These are phyloP conservation scores for Thunnus thynnus DNA, from an alignment of 2,113 vertebrate species.

Conservation along the genomic window DNA sequence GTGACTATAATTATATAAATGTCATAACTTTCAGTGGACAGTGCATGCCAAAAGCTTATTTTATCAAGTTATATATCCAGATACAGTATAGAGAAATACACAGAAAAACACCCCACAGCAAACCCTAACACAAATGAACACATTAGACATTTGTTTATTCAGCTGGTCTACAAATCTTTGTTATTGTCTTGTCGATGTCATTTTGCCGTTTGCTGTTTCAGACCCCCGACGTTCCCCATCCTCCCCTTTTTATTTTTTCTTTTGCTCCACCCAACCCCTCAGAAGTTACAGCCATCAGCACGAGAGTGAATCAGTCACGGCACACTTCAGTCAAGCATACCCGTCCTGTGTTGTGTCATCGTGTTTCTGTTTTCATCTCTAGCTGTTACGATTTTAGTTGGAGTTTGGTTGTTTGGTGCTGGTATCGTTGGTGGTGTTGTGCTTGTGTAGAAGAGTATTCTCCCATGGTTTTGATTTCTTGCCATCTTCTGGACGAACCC, in stretches of 20 bases:
- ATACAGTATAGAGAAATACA: not conserved
- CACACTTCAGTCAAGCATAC: conserved; percentile 69
- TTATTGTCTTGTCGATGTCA: conserved; percentile 77
- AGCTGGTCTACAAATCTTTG: conserved; percentile 64
- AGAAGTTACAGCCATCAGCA: conserved; percentile 74
- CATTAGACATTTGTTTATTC: conserved; percentile 35
- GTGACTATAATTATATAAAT: not conserved
- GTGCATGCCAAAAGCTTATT: conserved; percentile 5
- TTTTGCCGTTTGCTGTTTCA: conserved; percentile 75
- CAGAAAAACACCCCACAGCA: not conserved
- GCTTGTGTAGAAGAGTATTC: conserved; percentile 76
- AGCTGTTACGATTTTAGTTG: conserved; percentile 71
- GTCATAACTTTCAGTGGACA: not conserved
- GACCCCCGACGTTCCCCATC: conserved; percentile 44
- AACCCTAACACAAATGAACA: conserved; percentile 19
- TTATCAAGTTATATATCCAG: not conserved
- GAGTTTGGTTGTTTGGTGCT: conserved; percentile 78
- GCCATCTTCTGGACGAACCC: conserved; percentile 77
- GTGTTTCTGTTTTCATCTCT: conserved; percentile 75
- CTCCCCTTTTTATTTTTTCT: conserved; percentile 23
- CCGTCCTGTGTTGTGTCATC: conserved; percentile 75
- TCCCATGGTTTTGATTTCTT: conserved; percentile 82
- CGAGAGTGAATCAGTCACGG: conserved; percentile 70
- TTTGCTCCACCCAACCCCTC: conserved; percentile 82
- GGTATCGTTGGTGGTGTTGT: conserved; percentile 77